Conservation (phyloP, 2,888 invertebrate species). For the Dicyrtomina minuta region DNA sequence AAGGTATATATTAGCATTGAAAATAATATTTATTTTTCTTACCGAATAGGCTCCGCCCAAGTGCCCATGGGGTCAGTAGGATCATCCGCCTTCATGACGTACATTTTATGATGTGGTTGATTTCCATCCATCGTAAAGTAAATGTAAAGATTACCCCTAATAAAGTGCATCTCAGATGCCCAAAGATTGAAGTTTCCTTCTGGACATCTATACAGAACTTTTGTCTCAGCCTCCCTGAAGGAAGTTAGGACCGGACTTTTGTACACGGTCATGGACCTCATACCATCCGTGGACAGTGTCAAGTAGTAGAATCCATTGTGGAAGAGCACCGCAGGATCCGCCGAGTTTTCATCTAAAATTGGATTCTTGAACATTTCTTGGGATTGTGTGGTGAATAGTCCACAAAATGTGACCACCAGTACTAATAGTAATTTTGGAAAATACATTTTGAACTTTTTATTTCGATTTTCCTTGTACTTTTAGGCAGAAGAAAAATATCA, state of each 20-base stretch:
- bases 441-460: too few relatives aligned
- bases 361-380: constrained; percentile 26
- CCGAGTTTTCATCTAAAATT: constrained; percentile 19
- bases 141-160: constrained; percentile 41
- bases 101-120: constrained; percentile 47
- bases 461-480: too few relatives aligned
- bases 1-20: not conserved
- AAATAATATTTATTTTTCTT: not conserved
- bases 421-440: too few relatives aligned
- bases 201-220: constrained; percentile 21
- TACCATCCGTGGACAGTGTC: constrained; percentile 34
- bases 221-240: constrained; percentile 34
- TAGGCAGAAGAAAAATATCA: too few relatives aligned
- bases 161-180: constrained; percentile 44
- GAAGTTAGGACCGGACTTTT: constrained; percentile 33
- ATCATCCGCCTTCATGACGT: constrained; percentile 44
- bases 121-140: constrained; percentile 42
- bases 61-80: constrained; percentile 43
- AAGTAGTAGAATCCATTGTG: constrained; percentile 28
- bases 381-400: too few relatives aligned
- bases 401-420: too few relatives aligned
- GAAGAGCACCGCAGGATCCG: constrained; percentile 27
- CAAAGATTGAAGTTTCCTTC: constrained; percentile 32
- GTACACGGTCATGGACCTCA: constrained; percentile 32
- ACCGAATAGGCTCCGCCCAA: constrained; percentile 43